A percentile compares a stretch with the other conserved stretches of the same genome.
These are phyloP conservation scores for Pelodytes ibericus DNA, from an alignment of 2,797 vertebrate genomes.

Conservation along the genomic window DNA sequence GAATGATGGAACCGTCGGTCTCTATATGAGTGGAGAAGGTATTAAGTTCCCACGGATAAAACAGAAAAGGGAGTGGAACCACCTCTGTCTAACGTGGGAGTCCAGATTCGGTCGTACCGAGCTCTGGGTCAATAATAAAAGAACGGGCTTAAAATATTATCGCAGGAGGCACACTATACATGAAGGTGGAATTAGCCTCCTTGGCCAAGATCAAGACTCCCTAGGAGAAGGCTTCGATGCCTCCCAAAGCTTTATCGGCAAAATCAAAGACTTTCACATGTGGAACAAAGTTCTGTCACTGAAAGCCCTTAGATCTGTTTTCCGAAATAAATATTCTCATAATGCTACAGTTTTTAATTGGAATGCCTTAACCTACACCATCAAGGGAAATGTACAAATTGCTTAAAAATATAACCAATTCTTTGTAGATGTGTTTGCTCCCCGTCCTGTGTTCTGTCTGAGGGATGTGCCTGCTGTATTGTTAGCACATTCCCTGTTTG, in stretches of 20 bases:
- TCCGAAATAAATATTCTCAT: not conserved
- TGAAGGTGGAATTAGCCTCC: slow-evolving; percentile 62
- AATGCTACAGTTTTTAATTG: slow-evolving; percentile 37
- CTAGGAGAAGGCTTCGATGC: slow-evolving; percentile 66
- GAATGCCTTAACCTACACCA: slow-evolving; percentile 4
- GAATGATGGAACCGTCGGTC: slow-evolving; percentile 69
- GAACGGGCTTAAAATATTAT: slow-evolving; percentile 74
- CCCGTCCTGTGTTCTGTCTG: too few species aligned
- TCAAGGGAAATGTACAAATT: slow-evolving; percentile 24
- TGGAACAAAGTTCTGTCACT: slow-evolving; percentile 72
- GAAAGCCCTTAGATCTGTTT: slow-evolving; percentile 57
- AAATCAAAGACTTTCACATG: slow-evolving; percentile 76
- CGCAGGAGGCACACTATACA: slow-evolving; percentile 70
- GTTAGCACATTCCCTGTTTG: too few species aligned
- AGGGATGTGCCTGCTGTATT: too few species aligned
- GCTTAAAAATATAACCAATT: not conserved
- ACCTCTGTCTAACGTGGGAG: slow-evolving; percentile 44
- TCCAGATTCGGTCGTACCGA: slow-evolving; percentile 24
- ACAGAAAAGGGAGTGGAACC: slow-evolving; percentile 15
- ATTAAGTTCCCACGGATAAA: slow-evolving; percentile 66
- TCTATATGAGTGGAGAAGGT: slow-evolving; percentile 77
- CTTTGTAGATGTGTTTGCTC: not conserved
- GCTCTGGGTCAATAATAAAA: slow-evolving; percentile 68
- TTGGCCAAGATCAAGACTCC: slow-evolving; percentile 78
- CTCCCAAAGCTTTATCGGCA: slow-evolving; percentile 74